Conservation (phyloP, 2,888 invertebrate genomes). For the Camptogramma bilineatum region DNA sequence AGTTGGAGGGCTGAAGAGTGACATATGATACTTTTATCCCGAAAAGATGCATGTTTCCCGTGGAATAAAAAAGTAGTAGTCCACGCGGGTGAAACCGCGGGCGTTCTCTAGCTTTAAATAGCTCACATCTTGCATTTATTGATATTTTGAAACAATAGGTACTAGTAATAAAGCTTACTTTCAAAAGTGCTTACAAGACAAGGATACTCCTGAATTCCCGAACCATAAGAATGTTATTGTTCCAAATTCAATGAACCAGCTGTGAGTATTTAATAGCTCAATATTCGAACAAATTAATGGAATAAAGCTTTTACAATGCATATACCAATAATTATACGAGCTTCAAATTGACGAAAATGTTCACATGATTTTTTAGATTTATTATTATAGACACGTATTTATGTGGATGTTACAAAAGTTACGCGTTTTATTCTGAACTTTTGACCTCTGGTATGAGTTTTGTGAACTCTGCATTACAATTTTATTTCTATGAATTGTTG, state of each 20-base stretch:
- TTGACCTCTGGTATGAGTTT: neutral
- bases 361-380: neutral
- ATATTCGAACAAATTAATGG: neutral
- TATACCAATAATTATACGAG: neutral
- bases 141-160: neutral
- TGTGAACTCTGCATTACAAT: too few relatives aligned
- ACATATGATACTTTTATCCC: too few relatives aligned
- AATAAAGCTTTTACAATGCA: neutral
- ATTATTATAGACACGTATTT: neutral
- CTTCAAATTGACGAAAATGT: neutral
- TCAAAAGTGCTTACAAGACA: neutral
- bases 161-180: neutral
- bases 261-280: neutral
- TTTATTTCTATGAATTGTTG: too few relatives aligned
- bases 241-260: neutral
- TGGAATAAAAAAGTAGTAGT: too few relatives aligned
- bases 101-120: too few relatives aligned
- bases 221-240: neutral
- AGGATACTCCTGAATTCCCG: neutral
- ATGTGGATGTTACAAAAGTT: neutral
- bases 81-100: too few relatives aligned
- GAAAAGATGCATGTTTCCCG: too few relatives aligned
- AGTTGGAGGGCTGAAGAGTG: too few relatives aligned
- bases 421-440: neutral
- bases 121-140: too few relatives aligned